Evolutionary conservation across 2,113 vertebrate genomes (phyloP), one percentile per base, ranked within the genome.

Genomic region (Epinephelus cyanopodus): DNA sequence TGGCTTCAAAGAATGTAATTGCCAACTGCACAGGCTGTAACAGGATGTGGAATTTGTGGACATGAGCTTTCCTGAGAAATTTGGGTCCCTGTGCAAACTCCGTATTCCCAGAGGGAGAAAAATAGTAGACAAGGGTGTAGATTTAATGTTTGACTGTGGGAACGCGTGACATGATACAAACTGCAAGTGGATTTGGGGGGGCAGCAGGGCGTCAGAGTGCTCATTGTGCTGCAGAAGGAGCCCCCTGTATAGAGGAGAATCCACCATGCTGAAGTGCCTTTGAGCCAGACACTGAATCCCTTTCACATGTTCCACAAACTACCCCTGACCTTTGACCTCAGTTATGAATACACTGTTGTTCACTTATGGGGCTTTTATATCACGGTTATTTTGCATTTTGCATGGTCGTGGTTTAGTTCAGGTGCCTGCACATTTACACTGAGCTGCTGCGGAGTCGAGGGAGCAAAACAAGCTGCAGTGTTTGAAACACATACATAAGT

Each of bases 21-120:
- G 84, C 86, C 47, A 82, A 77, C 76, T 84, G 85, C 90, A 90
- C 94, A 94, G 90, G 93, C 93, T 90, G 82, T 67, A 71, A 93
- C 94, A 94, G 92, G 94, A 95, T 87, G 73, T 93, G 94, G 94
- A 95, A 94, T 95, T 93, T 81, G 74, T 83, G 74, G 77, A 90
- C 90, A 88, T 58, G 71, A 82, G 73, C 67, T 83, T 90, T 86
- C 79, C 66, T 73, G 65, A 78, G 79, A 80, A 78, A 79, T 81
- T 81, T 87, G 57, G 84, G 90, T 91, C 75, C 77, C 52, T 71
- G 79, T 91, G 64, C 87, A 84, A 86, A 91, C 65, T 37, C 58
- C 77, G 83, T 50, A 65, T 58, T 83, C 76, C 84, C 86, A 83
- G 37, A 67, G 79, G 74, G 39, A 58, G 45, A n/a, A 25, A 70